Evolutionary conservation across 2,797 vertebrate species (phyloP), one percentile per base, ranked within the genome.

Genomic region (Smutsia temminckii): DNA sequence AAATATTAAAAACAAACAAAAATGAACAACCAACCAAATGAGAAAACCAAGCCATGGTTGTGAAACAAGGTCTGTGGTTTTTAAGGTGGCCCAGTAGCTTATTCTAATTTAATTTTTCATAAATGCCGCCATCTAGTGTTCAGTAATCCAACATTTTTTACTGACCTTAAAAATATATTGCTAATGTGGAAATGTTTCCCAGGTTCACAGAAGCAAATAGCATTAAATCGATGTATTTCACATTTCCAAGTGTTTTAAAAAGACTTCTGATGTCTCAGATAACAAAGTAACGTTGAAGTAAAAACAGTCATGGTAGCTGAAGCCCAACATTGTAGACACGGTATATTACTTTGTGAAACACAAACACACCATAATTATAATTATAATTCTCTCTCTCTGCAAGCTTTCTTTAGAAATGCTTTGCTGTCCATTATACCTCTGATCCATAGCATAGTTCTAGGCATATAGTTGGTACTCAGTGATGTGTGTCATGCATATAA

Each of bases 61-160:
- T 68, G 23, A 64, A 79, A 66, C 57, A 21, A 46, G 16, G 2
- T 27, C 13, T 46, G 46, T 27, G 61, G 32, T 59, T 61, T 72
- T 93, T 79, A 61, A 85, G n/a, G 5, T 21, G 27, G 25, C 14
- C 20, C 29, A n/a, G 18, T 13, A 51, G 12, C 25, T 64, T 42
- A 53, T n/a, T n/a, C 57, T 17, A 81, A 89, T 94, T 97, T 95
- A 96, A 95, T 87, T 97, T 97, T 94, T 97, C 96, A 75, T 75
- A 79, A 96, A 81, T 93, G 53, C 86, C 78, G 96, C 91, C 92
- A 96, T 88, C 96, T 94, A 96, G 92, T 97, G 96, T 88, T 94
- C 69, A 97, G 8, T 88, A 95, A 95, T 92, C 89, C 49, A 79
- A 3, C 27, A 97, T 77, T 90, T 74, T 77, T 74, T 25, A 49